Conservation (phyloP, 2,888 invertebrate species). For the Eilema depressum region DNA sequence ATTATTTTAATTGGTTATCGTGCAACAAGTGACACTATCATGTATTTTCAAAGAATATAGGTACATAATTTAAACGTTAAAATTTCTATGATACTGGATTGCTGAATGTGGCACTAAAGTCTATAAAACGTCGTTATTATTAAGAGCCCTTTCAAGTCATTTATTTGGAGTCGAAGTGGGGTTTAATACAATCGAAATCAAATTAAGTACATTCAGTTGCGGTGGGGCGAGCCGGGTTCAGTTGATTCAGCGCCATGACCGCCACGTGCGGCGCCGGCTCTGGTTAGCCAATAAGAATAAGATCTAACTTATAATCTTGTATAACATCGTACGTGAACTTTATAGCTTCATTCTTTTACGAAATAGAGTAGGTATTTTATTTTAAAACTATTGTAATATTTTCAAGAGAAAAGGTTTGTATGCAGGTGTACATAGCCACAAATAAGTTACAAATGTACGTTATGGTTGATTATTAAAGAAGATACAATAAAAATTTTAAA, state of each 20-base stretch:
- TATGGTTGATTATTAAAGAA: background rate
- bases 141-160: slow-evolving; percentile 75
- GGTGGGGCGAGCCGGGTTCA: slow-evolving; percentile 72
- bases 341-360: slow-evolving; percentile 11
- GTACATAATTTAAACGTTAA: slow-evolving; percentile 27
- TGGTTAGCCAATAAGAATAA: slow-evolving; percentile 72
- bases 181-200: slow-evolving; percentile 84
- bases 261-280: slow-evolving; percentile 66
- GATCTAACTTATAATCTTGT: slow-evolving; percentile 47
- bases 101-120: slow-evolving; percentile 38
- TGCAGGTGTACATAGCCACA: background rate
- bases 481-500: background rate
- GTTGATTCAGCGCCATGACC: slow-evolving; percentile 81
- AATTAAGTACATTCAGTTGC: slow-evolving; percentile 85
- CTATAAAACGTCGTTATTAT: slow-evolving; percentile 57
- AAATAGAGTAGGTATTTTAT: background rate
- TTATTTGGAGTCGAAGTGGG: slow-evolving; percentile 77
- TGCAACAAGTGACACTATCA: slow-evolving; percentile 24
- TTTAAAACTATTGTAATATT: background rate
- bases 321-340: slow-evolving; percentile 9
- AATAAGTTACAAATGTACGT: background rate
- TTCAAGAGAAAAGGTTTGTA: background rate
- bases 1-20: slow-evolving; percentile 57
- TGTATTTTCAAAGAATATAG: background rate
- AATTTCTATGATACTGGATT: slow-evolving; percentile 29